Conservation (phyloP, 2,888 invertebrate genomes). For the Agriopis marginaria region DNA sequence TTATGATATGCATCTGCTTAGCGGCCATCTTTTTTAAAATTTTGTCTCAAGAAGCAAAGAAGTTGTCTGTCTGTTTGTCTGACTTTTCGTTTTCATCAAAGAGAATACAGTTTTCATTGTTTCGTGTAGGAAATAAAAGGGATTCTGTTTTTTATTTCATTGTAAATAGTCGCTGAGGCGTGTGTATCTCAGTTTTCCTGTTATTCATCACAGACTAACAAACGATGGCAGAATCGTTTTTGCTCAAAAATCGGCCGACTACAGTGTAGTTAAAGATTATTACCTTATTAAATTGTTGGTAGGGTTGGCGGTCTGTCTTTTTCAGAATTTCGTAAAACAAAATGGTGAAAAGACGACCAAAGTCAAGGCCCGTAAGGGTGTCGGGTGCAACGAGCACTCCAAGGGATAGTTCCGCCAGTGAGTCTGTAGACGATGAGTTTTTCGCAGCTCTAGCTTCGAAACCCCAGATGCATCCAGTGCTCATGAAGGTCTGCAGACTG, state of each 20-base stretch:
- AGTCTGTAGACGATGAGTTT: constrained; percentile 51
- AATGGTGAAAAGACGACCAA: constrained; percentile 71
- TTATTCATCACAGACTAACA: not conserved
- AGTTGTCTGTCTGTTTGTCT: too few species aligned
- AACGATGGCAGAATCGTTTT: not conserved
- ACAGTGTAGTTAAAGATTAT: too few species aligned
- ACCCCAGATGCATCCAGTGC: constrained; percentile 53
- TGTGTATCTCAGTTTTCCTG: not conserved
- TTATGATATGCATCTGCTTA: not conserved
- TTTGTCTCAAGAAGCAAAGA: too few species aligned
- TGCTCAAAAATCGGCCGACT: not conserved
- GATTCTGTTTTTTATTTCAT: too few species aligned
- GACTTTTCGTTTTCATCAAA: too few species aligned
- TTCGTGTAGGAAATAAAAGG: too few species aligned
- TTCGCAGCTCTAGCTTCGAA: constrained; percentile 58
- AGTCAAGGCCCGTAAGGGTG: constrained; percentile 55
- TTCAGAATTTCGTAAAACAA: constrained; percentile 41
- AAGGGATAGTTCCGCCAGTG: constrained; percentile 32
- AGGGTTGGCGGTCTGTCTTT: constrained; percentile 21
- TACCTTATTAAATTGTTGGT: not conserved
- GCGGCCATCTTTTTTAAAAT: not conserved
- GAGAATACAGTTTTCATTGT: too few species aligned
- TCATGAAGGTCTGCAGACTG: constrained; percentile 76
- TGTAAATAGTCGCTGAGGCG: too few species aligned
- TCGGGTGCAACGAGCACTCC: constrained; percentile 22